phyloP scores from a whole-genome alignment of 2,113 vertebrate genomes.

The Seriola rivoliana region DNA sequence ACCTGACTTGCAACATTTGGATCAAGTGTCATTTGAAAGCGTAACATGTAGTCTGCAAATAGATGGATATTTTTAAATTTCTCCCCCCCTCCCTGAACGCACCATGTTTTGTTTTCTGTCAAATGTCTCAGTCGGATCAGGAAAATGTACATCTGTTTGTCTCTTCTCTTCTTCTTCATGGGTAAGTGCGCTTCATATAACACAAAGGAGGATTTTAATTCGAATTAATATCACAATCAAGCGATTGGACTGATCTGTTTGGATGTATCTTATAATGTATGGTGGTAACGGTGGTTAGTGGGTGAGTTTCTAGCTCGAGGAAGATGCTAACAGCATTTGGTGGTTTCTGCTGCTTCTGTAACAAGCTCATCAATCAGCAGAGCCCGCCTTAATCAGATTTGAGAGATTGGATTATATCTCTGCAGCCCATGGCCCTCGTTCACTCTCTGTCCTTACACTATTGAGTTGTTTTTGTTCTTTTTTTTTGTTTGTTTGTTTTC shows the following conservation, averaged over 20 bases:
- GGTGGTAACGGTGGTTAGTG: not conserved
- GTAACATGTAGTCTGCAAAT: not conserved
- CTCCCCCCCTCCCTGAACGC: not conserved
- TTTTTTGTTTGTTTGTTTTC: not conserved
- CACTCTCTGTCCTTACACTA: not conserved
- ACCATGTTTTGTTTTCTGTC: constrained; percentile 18
- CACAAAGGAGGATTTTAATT: not conserved
- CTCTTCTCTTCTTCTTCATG: constrained; percentile 43
- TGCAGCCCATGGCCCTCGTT: not conserved
- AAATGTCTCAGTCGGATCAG: constrained; percentile 12
- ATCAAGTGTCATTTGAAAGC: no score
- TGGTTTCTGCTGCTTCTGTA: constrained; percentile 40
- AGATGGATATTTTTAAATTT: not conserved
- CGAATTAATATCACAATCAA: not conserved
- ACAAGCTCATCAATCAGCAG: constrained; percentile 54
- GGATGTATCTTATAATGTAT: not conserved
- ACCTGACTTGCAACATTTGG: no score
- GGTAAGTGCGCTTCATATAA: constrained; percentile 45
- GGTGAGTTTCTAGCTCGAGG: constrained; percentile 4
- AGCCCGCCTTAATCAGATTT: constrained; percentile 40
- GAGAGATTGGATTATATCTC: constrained; percentile 38
- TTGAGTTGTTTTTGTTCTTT: not conserved
- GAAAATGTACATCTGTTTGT: constrained; percentile 44
- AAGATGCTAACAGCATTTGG: constrained; percentile 16
- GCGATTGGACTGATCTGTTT: not conserved